Conservation (phyloP, 2,888 invertebrate species). For the Protonemura montana region DNA sequence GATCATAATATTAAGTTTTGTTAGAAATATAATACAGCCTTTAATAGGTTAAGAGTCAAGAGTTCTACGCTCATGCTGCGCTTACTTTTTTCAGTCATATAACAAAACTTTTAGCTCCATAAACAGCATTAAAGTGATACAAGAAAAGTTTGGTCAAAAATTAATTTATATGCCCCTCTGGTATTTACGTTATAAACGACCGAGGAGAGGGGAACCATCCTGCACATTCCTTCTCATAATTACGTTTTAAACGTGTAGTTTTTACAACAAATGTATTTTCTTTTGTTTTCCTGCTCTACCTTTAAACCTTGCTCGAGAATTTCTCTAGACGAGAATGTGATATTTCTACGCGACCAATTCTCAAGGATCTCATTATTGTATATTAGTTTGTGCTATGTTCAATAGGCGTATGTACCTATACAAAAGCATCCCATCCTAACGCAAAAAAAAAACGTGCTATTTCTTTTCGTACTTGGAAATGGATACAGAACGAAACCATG, state of each 20-base stretch:
- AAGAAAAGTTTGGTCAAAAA: conserved; percentile 33
- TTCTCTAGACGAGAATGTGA: no score
- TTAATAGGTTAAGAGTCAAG: not conserved
- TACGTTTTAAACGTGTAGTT: conserved; percentile 27
- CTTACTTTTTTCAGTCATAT: not conserved
- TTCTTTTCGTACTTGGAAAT: not conserved
- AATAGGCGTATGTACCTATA: not conserved
- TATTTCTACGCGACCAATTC: not conserved
- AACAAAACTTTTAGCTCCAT: conserved; percentile 24
- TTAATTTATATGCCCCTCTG: conserved; percentile 35
- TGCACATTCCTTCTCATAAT: conserved; percentile 34
- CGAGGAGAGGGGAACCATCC: not conserved
- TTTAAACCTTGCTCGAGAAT: not conserved
- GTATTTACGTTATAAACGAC: conserved; percentile 38
- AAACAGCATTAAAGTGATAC: conserved; percentile 39
- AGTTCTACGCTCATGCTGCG: not conserved
- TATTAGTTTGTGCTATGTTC: not conserved
- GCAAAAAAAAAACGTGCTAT: not conserved
- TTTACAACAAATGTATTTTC: not conserved
- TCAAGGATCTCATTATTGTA: not conserved
- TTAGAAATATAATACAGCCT: not conserved
- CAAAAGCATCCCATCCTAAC: not conserved
- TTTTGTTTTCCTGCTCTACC: not conserved
- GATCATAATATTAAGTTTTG: not conserved
- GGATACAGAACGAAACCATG: not conserved